Evolutionary conservation across 2,113 vertebrate genomes (phyloP).

Genomic region (Balaeniceps rex): DNA sequence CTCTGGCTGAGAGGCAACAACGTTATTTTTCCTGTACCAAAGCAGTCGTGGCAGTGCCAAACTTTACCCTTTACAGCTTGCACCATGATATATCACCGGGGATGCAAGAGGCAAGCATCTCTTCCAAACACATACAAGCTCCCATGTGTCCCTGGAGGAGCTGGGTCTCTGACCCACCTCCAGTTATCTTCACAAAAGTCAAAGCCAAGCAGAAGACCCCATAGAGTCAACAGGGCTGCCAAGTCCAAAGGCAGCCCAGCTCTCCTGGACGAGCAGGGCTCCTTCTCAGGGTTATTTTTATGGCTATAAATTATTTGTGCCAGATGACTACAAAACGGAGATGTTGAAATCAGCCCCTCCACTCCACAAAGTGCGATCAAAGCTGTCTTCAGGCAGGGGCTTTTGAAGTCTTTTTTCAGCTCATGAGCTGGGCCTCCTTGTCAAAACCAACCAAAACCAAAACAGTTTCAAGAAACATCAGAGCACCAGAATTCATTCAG

Average conservation of each 20-base stretch:
- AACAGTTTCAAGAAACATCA: background rate
- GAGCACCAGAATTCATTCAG: background rate
- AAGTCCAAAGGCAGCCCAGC: background rate
- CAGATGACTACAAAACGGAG: background rate
- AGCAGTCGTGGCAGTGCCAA: background rate
- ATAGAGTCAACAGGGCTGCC: background rate
- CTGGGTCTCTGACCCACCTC: accelerated
- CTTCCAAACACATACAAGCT: background rate
- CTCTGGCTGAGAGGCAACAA: background rate
- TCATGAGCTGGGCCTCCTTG: background rate
- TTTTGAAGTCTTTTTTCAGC: background rate
- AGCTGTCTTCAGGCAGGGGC: accelerated
- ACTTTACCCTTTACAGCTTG: background rate
- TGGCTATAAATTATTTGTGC: background rate
- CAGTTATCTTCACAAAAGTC: background rate
- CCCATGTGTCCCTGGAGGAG: background rate
- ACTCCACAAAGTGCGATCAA: background rate
- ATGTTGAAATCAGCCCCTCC: background rate
- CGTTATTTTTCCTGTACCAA: background rate
- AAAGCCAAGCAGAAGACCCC: background rate
- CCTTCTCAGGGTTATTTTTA: background rate
- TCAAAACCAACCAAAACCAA: background rate
- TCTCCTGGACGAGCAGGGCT: background rate
- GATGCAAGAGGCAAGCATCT: background rate
- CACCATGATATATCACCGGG: background rate